These are phyloP conservation scores for Gambelia wislizenii DNA, from an alignment of 2,797 vertebrate genomes.

Conservation along the genomic window DNA sequence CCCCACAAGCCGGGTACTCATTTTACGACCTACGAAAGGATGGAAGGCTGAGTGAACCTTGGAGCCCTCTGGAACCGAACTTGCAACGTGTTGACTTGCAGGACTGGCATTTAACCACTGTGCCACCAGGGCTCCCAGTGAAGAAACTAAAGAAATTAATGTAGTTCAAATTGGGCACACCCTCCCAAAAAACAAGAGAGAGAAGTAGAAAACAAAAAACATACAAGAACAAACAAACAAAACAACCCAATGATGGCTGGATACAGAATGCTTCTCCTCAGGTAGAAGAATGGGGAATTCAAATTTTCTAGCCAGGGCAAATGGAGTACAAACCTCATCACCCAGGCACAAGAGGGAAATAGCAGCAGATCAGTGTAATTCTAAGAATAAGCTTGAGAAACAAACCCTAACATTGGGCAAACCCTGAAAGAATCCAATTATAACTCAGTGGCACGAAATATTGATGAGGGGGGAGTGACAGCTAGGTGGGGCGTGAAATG, in stretches of 20 bases:
- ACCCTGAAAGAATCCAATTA: neutral
- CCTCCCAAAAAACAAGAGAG: neutral
- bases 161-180: neutral
- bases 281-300: neutral
- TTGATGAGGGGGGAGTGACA: neutral
- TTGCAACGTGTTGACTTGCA: no score
- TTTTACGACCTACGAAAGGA: no score
- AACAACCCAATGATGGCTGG: neutral
- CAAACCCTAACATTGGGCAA: neutral
- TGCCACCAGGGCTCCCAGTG: no score
- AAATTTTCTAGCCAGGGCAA: neutral
- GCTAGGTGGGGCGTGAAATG: neutral
- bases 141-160: neutral
- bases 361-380: neutral
- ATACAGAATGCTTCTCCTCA: neutral
- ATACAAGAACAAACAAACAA: no score
- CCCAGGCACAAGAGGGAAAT: neutral
- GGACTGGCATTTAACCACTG: no score
- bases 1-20: no score
- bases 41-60: no score
- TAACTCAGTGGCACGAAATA: neutral
- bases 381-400: neutral
- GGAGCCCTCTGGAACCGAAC: no score
- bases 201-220: neutral
- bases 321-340: neutral